phyloP scores from a whole-genome alignment of 2,113 vertebrate species.

The Mola mola region DNA sequence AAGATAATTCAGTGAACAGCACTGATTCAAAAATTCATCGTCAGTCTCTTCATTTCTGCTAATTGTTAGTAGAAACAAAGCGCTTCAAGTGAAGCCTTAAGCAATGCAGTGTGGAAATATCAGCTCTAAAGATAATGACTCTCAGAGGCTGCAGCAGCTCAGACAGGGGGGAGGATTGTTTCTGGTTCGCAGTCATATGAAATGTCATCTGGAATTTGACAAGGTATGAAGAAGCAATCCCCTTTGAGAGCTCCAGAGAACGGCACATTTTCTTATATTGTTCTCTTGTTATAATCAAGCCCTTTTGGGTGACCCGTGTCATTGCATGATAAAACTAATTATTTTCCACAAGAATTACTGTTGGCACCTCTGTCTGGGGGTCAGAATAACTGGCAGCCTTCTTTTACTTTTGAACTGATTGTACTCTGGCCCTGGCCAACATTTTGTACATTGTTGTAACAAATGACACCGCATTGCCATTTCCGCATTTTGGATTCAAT shows the following conservation, averaged over 20 bases:
- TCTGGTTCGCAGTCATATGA: conserved; percentile 80
- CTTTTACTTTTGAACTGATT: conserved; percentile 65
- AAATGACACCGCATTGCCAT: conserved; percentile 27
- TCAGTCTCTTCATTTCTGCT: conserved; percentile 49
- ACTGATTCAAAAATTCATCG: conserved; percentile 62
- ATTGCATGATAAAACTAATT: conserved; percentile 82
- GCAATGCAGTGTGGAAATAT: conserved; percentile 71
- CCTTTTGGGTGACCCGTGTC: conserved; percentile 76
- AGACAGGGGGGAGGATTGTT: conserved; percentile 66
- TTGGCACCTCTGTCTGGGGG: conserved; percentile 58
- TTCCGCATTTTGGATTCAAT: background rate
- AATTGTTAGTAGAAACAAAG: conserved; percentile 73
- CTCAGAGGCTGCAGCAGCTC: conserved; percentile 69
- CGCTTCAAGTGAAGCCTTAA: conserved; percentile 61
- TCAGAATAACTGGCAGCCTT: conserved; percentile 66
- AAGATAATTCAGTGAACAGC: conserved; percentile 2
- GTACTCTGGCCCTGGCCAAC: conserved; percentile 47
- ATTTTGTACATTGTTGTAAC: conserved; percentile 38
- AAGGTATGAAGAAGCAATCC: conserved; percentile 79
- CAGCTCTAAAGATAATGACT: conserved; percentile 72
- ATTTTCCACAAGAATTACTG: conserved; percentile 75
- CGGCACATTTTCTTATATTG: conserved; percentile 75
- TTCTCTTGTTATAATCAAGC: conserved; percentile 73
- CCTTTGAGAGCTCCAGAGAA: conserved; percentile 75
- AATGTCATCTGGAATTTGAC: conserved; percentile 83